These are phyloP conservation scores for Labeo catla DNA, from an alignment of 2,113 vertebrate genomes.

Conservation along the genomic window DNA sequence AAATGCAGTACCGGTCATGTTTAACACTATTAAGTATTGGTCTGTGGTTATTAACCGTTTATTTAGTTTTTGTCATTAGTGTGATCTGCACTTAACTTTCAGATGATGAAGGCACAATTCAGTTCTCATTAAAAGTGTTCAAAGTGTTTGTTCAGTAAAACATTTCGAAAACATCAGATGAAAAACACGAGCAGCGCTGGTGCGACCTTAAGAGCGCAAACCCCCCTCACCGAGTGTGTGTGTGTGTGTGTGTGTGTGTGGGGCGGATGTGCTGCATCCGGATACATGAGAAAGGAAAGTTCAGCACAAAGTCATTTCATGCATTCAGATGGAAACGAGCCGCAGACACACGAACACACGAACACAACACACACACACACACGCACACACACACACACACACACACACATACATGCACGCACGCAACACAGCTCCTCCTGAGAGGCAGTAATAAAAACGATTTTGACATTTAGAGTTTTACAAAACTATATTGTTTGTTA, in stretches of 20 bases:
- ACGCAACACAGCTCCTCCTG: not conserved
- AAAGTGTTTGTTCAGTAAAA: not conserved
- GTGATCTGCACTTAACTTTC: not conserved
- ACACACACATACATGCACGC: too few relatives aligned
- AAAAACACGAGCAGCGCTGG: not conserved
- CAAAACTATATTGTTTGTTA: not conserved
- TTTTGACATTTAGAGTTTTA: not conserved
- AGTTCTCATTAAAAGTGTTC: not conserved
- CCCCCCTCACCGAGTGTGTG: conserved; percentile 35
- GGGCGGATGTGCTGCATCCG: conserved; percentile 75
- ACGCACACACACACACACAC: too few relatives aligned
- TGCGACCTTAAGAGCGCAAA: conserved; percentile 74
- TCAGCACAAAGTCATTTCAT: conserved; percentile 78
- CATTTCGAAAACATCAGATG: not conserved
- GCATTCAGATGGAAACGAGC: conserved; percentile 78
- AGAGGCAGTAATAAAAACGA: not conserved
- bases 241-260: conserved; percentile 74
- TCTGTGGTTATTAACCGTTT: not conserved
- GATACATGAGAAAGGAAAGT: conserved; percentile 78
- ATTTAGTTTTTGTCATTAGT: too few relatives aligned
- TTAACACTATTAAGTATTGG: not conserved
- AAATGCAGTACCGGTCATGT: not conserved
- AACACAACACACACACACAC: too few relatives aligned
- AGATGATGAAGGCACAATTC: not conserved
- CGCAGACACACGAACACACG: conserved; percentile 44